Evolutionary conservation across 2,888 invertebrate genomes (phyloP).

Genomic region (Keiferia lycopersicella): DNA sequence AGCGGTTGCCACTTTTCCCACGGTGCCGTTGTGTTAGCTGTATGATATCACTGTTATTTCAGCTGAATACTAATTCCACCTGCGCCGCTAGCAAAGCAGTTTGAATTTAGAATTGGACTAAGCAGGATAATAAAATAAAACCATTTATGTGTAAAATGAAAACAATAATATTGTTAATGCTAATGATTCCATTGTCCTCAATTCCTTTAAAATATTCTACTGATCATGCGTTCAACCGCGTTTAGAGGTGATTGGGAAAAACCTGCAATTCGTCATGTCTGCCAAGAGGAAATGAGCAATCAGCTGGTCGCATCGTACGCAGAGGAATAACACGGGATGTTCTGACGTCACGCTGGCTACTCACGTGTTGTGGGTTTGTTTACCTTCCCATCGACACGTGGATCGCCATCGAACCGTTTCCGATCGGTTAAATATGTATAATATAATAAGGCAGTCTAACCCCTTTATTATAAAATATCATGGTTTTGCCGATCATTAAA

Average conservation of each 20-base stretch:
- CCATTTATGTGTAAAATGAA: background rate
- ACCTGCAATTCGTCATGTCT: slow-evolving; percentile 7
- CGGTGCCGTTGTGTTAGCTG: slow-evolving; percentile 41
- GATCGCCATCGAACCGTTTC: slow-evolving; percentile 39
- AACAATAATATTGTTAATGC: background rate
- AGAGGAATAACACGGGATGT: slow-evolving; percentile 10
- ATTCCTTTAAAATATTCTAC: background rate
- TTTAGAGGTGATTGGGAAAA: slow-evolving; percentile 17
- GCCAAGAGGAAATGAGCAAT: slow-evolving; percentile 7
- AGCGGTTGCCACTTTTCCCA: slow-evolving; percentile 36
- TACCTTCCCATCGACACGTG: slow-evolving; percentile 47
- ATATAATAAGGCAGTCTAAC: too few relatives aligned
- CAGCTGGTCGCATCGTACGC: slow-evolving; percentile 12
- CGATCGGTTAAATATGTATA: slow-evolving; percentile 26
- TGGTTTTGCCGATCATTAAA: background rate
- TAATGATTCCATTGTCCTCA: slow-evolving; percentile 7
- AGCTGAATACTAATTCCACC: slow-evolving; percentile 35
- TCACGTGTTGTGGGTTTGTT: slow-evolving; percentile 59
- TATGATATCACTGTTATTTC: slow-evolving; percentile 50
- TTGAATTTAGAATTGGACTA: slow-evolving; percentile 10
- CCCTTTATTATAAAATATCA: too few relatives aligned
- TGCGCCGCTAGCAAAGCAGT: slow-evolving; percentile 14
- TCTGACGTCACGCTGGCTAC: slow-evolving; percentile 25
- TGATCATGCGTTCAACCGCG: slow-evolving; percentile 8
- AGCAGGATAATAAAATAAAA: background rate